A percentile compares a stretch with the other conserved stretches of the same genome.
These are phyloP conservation scores for Cotesia vestalis DNA, from an alignment of 1,140 invertebrate species.

Conservation along the genomic window DNA sequence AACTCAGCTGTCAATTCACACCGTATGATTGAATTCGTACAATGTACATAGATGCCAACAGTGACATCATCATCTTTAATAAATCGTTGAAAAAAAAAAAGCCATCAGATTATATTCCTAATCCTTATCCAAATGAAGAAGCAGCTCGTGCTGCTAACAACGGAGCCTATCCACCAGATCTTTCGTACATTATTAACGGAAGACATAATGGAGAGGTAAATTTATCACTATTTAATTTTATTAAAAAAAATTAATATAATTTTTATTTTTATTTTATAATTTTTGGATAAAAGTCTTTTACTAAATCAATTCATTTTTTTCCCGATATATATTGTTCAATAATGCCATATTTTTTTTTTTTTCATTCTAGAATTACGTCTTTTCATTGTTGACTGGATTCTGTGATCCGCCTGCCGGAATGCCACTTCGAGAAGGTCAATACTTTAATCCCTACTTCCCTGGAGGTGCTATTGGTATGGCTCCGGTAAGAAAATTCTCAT, in stretches of 20 bases:
- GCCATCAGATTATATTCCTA: conserved; percentile 91
- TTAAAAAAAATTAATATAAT: background rate
- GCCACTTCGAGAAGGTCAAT: conserved; percentile 85
- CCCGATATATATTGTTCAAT: too few species aligned
- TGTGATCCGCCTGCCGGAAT: conserved; percentile 94
- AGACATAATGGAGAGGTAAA: conserved; percentile 86
- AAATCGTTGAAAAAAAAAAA: conserved; percentile 65
- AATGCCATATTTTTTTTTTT: background rate
- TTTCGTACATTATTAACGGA: conserved; percentile 88
- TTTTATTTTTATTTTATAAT: conserved; percentile 17
- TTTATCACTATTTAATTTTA: conserved; percentile 15
- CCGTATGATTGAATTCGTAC: conserved; percentile 48
- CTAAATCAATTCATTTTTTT: too few species aligned
- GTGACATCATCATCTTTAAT: conserved; percentile 47
- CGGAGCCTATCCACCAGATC: conserved; percentile 95
- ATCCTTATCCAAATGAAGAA: conserved; percentile 94
- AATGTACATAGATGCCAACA: conserved; percentile 60
- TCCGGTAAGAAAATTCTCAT: conserved; percentile 68
- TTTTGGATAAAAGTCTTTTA: background rate
- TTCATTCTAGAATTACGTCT: conserved; percentile 85
- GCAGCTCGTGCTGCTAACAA: conserved; percentile 95
- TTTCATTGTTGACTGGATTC: conserved; percentile 95
- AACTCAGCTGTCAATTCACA: conserved; percentile 49
- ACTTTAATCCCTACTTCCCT: conserved; percentile 98
- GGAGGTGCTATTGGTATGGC: conserved; percentile 98